Base-by-base conservation (phyloP, 2,113 vertebrate genomes). In the Hippocampus comes region DNA sequence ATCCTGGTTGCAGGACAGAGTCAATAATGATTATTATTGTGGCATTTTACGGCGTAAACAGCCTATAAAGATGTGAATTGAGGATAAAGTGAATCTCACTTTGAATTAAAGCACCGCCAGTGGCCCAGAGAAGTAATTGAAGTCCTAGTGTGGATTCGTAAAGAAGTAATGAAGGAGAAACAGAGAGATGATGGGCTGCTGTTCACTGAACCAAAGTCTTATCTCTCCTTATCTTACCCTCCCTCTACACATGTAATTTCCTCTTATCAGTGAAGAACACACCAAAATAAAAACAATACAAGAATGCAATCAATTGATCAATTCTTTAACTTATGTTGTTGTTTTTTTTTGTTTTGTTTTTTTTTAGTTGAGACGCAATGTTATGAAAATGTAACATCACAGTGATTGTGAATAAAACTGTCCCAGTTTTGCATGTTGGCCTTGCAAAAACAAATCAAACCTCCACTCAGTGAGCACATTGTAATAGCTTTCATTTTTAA, bases 111-210 rank as follows among this genome's bases (percentile, higher is more conserved):
- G 46, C 34, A 7, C 15, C 25, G 17, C 25, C 61, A 12, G 42
- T 12, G 70, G 51, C 25, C 10, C 66, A 42, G 23, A 43, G 55
- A 72, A 41, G 51, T 61, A 12, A 18, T 60, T 77, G 64, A n/a
- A 65, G 56, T 42, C 27, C 18, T 71, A 71, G 2, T 23, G 48
- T 51, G 59, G 67, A 65, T 75, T 72, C 67, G 42, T 25, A 15
- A 66, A 73, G 67, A 76, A 20, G 49, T 49, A 60, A 48, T 49
- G 51, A 79, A 43, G n/a, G 25, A 59, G 66, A 75, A 30, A 73
- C 15, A 27, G 48, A 43, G 60, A 57, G 74, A 70, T 15, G 38
- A 65, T 11, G 41, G 61, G 23, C 20, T 64, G 49, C 51, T 65
- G 23, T 72, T 65, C 41, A 64, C 49, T 65, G 61, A 65, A 23